phyloP scores from a whole-genome alignment of 2,888 invertebrate genomes.

The Anagyrus pseudococci region DNA sequence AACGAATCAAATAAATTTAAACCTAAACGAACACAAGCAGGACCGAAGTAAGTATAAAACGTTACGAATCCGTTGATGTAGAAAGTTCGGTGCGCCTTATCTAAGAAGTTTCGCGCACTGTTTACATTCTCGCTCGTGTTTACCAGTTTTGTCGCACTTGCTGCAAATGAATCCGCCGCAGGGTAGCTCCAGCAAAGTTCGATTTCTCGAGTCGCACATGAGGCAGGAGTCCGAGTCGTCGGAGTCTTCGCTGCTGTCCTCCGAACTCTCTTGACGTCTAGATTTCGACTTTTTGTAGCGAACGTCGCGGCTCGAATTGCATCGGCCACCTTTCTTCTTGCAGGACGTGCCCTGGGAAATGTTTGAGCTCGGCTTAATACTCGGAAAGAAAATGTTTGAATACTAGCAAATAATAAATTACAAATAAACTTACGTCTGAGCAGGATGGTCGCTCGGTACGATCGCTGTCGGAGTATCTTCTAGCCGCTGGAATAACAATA shows the following conservation, averaged over 20 bases:
- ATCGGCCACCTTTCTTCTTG: neutral
- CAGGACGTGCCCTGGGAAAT: neutral
- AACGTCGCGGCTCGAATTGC: neutral
- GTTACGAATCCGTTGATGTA: too few relatives aligned
- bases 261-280: neutral
- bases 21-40: too few relatives aligned
- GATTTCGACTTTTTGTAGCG: neutral
- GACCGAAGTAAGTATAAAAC: too few relatives aligned
- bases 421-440: too few relatives aligned
- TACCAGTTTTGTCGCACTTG: conserved; percentile 9
- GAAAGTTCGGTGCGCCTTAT: too few relatives aligned
- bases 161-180: conserved; percentile 20
- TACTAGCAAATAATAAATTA: too few relatives aligned
- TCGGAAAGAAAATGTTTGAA: neutral
- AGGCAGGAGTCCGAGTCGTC: neutral
- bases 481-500: too few relatives aligned
- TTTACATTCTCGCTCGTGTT: conserved; percentile 26
- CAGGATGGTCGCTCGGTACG: too few relatives aligned
- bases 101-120: conserved; percentile 28
- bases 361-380: neutral
- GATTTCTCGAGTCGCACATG: conserved; percentile 12
- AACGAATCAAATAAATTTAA: too few relatives aligned
- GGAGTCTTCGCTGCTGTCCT: neutral
- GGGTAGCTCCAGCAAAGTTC: conserved; percentile 5
- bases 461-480: too few relatives aligned